These are phyloP conservation scores for Anas capensis DNA, from an alignment of 2,797 vertebrate species.

Conservation along the genomic window DNA sequence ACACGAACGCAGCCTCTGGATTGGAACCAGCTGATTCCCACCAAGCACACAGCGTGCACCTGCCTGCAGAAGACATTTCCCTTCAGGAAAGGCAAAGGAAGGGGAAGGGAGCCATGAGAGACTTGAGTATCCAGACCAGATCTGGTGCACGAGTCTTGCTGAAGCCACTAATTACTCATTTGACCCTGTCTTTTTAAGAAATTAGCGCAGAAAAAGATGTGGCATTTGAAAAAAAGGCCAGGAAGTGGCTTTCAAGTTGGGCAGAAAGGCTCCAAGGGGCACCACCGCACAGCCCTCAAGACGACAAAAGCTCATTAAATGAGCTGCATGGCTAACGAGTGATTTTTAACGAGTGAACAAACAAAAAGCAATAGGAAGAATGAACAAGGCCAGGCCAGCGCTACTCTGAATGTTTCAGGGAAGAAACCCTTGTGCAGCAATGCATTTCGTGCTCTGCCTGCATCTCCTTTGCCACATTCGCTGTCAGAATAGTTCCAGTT, in stretches of 20 bases:
- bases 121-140: not conserved
- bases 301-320: not conserved
- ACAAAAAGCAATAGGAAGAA: not conserved
- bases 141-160: not conserved
- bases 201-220: not conserved
- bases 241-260: not conserved
- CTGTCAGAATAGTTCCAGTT: not conserved
- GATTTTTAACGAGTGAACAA: not conserved
- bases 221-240: not conserved
- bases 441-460: not conserved
- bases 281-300: not conserved
- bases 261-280: not conserved
- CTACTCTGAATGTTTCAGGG: not conserved
- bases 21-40: not conserved
- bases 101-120: not conserved
- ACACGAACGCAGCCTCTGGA: not conserved
- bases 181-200: not conserved
- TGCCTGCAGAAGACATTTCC: not conserved
- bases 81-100: not conserved
- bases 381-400: not conserved
- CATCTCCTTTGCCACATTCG: not conserved
- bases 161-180: not conserved
- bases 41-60: not conserved
- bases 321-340: not conserved
- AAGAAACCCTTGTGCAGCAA: not conserved